phyloP scores from a whole-genome alignment of 2,797 vertebrate genomes.

The Silurus lanzhouensis region DNA sequence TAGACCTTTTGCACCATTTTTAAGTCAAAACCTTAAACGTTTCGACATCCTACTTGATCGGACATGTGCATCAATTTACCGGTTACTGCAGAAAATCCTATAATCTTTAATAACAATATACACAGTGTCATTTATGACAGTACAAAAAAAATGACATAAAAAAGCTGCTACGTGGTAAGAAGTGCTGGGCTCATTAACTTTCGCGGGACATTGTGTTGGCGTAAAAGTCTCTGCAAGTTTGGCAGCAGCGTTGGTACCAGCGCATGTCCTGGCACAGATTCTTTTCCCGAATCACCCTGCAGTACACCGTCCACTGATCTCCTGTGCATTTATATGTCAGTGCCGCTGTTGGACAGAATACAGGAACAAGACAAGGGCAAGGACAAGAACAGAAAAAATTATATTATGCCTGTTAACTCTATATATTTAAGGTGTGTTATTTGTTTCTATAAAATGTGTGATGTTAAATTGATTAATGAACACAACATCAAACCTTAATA shows the following conservation, averaged over 20 bases:
- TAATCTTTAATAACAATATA: constrained; percentile 55
- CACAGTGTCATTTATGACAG: constrained; percentile 54
- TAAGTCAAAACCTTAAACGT: constrained; percentile 26
- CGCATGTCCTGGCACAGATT: constrained; percentile 96
- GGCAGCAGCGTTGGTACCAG: constrained; percentile 97
- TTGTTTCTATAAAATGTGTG: neutral
- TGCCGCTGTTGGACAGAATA: constrained; percentile 76
- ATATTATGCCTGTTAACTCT: neutral
- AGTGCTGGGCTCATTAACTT: constrained; percentile 71
- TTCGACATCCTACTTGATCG: constrained; percentile 67
- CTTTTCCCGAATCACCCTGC: constrained; percentile 90
- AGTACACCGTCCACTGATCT: constrained; percentile 97
- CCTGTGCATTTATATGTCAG: constrained; percentile 93
- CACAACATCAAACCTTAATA: neutral
- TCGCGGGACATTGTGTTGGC: constrained; percentile 85
- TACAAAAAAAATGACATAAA: constrained; percentile 59
- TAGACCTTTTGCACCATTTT: constrained; percentile 57
- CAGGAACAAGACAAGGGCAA: constrained; percentile 23
- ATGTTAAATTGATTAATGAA: neutral
- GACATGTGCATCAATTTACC: constrained; percentile 38
- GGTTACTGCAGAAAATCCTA: constrained; percentile 46
- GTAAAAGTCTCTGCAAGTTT: constrained; percentile 96
- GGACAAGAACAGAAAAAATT: neutral
- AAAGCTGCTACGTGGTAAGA: constrained; percentile 46
- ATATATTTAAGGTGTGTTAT: neutral